These are phyloP conservation scores for Engystomops pustulosus DNA, from an alignment of 2,113 vertebrate genomes.

Conservation along the genomic window DNA sequence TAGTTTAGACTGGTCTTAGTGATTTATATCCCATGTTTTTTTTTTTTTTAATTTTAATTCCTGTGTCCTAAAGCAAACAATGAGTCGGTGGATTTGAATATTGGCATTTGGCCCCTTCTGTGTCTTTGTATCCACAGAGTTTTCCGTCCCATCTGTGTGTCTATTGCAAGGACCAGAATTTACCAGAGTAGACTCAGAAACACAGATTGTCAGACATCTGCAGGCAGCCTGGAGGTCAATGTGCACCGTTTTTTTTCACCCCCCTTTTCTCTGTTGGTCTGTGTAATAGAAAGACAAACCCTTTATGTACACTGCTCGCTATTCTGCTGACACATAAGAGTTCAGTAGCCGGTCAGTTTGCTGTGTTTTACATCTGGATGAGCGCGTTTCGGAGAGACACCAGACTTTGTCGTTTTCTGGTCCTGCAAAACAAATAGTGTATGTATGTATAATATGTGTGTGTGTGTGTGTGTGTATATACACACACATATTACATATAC, in stretches of 20 bases:
- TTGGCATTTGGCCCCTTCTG: not conserved
- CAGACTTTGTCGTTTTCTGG: not conserved
- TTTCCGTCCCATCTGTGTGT: constrained; percentile 40
- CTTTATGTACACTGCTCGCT: constrained; percentile 8
- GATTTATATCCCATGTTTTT: not conserved
- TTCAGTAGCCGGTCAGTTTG: constrained; percentile 44
- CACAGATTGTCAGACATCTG: constrained; percentile 53
- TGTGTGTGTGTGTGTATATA: too few relatives aligned
- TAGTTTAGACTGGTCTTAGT: not conserved
- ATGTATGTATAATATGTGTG: too few relatives aligned
- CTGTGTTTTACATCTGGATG: not conserved
- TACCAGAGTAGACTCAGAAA: constrained; percentile 20
- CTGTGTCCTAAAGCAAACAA: not conserved
- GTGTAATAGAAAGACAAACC: constrained; percentile 34
- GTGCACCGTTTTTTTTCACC: not conserved
- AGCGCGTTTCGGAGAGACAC: not conserved
- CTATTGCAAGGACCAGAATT: constrained; percentile 35
- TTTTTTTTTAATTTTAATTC: not conserved
- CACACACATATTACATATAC: too few relatives aligned
- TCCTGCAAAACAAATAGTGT: not conserved
- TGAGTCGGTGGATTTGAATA: not conserved
- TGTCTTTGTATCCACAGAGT: constrained; percentile 10
- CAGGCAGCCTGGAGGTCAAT: constrained; percentile 40
- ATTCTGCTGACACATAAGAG: constrained; percentile 22
- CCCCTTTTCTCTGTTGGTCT: constrained; percentile 19